These are phyloP conservation scores for Nomada ruficornis DNA, from an alignment of 2,888 invertebrate genomes.

Conservation along the genomic window DNA sequence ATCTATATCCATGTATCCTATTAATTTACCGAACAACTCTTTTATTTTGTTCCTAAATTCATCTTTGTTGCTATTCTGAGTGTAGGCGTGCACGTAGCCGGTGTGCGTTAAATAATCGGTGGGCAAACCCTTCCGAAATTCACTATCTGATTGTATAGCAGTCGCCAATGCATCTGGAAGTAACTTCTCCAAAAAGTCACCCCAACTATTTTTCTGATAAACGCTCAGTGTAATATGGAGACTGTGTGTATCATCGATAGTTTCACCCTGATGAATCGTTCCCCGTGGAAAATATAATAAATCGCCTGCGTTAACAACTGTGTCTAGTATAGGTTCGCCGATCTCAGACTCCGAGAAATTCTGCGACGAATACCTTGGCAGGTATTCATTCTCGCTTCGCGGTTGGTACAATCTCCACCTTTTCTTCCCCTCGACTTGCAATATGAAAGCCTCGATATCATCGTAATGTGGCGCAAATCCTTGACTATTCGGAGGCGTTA, in stretches of 20 bases:
- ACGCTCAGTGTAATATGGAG: constrained; percentile 97
- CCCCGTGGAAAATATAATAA: constrained; percentile 97
- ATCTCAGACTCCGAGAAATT: constrained; percentile 91
- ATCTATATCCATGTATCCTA: constrained; percentile 87
- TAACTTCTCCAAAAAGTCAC: constrained; percentile 93
- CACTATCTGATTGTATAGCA: constrained; percentile 89
- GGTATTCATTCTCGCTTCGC: constrained; percentile 86
- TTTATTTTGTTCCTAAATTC: constrained; percentile 85
- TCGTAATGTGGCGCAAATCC: constrained; percentile 99
- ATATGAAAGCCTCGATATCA: constrained; percentile 98
- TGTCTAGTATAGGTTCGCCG: constrained; percentile 92
- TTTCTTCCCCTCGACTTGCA: constrained; percentile 98
- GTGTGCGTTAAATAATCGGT: constrained; percentile 90
- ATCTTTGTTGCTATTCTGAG: constrained; percentile 84
- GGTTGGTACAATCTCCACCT: constrained; percentile 97
- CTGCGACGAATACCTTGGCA: constrained; percentile 93
- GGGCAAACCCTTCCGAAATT: constrained; percentile 92
- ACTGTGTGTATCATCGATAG: constrained; percentile 92
- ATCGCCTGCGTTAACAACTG: constrained; percentile 93
- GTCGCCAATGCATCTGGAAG: constrained; percentile 90
- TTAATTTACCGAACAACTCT: constrained; percentile 81
- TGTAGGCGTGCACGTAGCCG: constrained; percentile 89
- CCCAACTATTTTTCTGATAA: constrained; percentile 96
- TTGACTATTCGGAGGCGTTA: constrained; percentile 97
- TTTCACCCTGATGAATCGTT: constrained; percentile 93